These are phyloP conservation scores for Caerostris darwini DNA, from an alignment of 1,140 invertebrate species.

Conservation along the genomic window DNA sequence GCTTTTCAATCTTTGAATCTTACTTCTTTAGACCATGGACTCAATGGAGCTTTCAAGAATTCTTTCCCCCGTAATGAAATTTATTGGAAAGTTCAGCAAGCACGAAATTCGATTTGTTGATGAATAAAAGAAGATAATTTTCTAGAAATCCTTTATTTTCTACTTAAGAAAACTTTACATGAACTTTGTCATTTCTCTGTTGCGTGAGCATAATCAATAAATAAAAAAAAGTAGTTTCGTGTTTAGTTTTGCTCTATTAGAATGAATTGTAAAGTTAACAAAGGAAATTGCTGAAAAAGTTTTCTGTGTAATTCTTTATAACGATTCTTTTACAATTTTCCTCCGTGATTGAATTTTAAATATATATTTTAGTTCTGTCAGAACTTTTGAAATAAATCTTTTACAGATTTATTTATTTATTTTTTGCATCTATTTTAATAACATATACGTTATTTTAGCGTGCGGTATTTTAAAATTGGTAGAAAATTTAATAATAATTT, in stretches of 20 bases:
- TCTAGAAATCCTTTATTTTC: background rate
- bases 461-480: no score
- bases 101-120: conserved; percentile 23
- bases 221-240: background rate
- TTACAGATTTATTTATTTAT: no score
- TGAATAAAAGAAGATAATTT: conserved; percentile 25
- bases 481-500: no score
- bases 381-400: no score
- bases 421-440: no score
- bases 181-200: background rate
- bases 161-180: background rate
- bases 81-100: background rate
- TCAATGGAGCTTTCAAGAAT: background rate
- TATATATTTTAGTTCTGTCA: background rate
- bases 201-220: background rate
- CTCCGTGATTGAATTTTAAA: background rate
- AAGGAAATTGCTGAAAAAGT: background rate
- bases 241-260: background rate
- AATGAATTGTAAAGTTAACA: background rate
- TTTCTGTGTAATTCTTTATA: no score
- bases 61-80: conserved; percentile 23
- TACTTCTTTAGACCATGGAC: background rate
- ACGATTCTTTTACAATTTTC: no score
- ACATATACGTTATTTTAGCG: no score
- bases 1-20: background rate